phyloP scores from a whole-genome alignment of 1,140 invertebrate species.

The Procambarus clarkii region DNA sequence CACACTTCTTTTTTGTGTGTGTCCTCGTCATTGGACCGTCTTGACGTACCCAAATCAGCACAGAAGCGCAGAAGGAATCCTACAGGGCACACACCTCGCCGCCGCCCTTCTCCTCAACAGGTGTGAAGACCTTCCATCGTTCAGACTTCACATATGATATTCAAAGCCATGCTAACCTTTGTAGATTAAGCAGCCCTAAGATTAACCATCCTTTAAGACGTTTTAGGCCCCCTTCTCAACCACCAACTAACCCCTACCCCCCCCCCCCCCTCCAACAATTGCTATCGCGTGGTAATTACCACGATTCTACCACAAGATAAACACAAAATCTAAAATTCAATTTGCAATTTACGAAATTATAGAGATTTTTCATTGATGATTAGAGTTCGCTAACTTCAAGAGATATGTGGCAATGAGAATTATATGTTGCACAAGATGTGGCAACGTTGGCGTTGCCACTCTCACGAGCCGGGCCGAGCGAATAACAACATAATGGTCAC shows the following conservation, averaged over 20 bases:
- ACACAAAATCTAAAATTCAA: conserved; percentile 70
- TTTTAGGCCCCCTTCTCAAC: too few relatives aligned
- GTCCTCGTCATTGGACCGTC: background rate
- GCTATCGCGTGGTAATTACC: conserved; percentile 58
- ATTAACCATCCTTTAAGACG: too few relatives aligned
- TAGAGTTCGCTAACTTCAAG: conserved; percentile 61
- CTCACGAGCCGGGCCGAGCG: conserved; percentile 10
- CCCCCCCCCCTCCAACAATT: too few relatives aligned
- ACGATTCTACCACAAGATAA: conserved; percentile 65
- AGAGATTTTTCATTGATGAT: conserved; percentile 67
- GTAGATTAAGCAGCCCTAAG: background rate
- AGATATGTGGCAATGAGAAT: conserved; percentile 69
- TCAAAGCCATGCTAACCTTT: background rate
- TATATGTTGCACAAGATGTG: conserved; percentile 62
- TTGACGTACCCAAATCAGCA: background rate
- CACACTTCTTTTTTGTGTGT: too few relatives aligned
- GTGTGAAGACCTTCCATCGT: background rate
- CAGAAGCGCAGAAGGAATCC: background rate
- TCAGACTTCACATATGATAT: background rate
- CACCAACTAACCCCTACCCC: too few relatives aligned
- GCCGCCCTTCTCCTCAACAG: too few relatives aligned
- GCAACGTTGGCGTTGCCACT: conserved; percentile 42
- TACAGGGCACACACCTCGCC: too few relatives aligned
- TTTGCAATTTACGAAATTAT: conserved; percentile 68
- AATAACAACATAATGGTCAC: conserved; percentile 51